These are phyloP conservation scores for Drosophila bunnanda DNA, from an alignment of 2,888 invertebrate species.

Conservation along the genomic window DNA sequence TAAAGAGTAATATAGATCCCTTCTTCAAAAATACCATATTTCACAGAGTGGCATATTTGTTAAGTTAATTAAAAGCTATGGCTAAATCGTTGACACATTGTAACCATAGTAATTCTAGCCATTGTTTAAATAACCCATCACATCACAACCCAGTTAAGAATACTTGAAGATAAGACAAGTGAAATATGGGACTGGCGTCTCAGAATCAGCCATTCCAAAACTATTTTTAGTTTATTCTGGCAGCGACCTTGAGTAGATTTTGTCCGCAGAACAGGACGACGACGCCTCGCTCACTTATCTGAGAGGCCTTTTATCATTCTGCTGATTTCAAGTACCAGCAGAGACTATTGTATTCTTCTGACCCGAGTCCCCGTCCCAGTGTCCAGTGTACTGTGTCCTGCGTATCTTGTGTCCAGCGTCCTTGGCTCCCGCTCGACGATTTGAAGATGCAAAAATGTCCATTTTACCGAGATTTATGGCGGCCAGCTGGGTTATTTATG, in stretches of 20 bases:
- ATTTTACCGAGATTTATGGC: constrained; percentile 81
- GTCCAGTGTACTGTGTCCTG: constrained; percentile 22
- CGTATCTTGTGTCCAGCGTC: constrained; percentile 27
- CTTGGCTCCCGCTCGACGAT: constrained; percentile 60
- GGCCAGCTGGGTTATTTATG: constrained; percentile 77
- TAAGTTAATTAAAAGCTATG: not conserved
- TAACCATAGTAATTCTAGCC: not conserved
- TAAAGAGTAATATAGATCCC: not conserved
- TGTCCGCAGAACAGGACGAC: constrained; percentile 14
- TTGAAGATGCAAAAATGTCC: constrained; percentile 82
- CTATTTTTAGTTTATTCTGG: constrained; percentile 3
- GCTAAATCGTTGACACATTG: not conserved
- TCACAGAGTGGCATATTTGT: no score
- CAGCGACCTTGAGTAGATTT: constrained; percentile 54
- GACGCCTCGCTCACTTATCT: constrained; percentile 35
- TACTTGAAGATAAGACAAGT: not conserved
- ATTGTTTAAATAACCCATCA: not conserved
- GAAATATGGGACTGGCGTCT: constrained; percentile 12
- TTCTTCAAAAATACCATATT: not conserved
- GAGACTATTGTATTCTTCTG: constrained; percentile 37
- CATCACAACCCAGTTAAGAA: not conserved
- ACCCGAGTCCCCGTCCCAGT: constrained; percentile 1
- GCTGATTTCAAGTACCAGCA: constrained; percentile 57
- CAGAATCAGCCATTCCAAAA: not conserved
- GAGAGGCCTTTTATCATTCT: constrained; percentile 66